Base-by-base conservation (phyloP, 2,888 invertebrate genomes). In the Carterocephalus palaemon region DNA sequence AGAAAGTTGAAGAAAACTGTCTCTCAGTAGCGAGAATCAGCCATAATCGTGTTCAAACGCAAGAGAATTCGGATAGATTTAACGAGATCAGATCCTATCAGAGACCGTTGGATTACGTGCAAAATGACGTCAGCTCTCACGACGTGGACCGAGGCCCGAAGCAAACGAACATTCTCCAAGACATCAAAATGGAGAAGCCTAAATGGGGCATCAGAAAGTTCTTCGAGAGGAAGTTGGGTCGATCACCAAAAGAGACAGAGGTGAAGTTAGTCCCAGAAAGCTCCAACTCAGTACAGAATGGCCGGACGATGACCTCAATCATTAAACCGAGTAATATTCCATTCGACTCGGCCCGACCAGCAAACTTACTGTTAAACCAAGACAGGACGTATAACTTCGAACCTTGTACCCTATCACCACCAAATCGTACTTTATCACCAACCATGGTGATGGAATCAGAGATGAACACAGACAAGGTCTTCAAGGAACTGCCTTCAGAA, bases 71-170 rank as follows among this genome's bases (percentile, higher is more conserved):
- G 0, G 71, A 71, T 10, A 49, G 71, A 3, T 17, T 79, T 0
- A 70, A 75, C 42, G 84, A 84, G 52, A 73, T 81, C 1, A 55
- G 84, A 7, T 79, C 84, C 0, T 83, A 81, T 43, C 85, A 77
- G 36, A 60, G 83, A 46, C 84, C 84, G 0, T 31, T 86, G 3
- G 92, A 93, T 0, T 93, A 92, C 59, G 88, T 94, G 0, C 93
- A 91, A 56, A 94, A 94, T 62, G 92, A 92, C 38, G 93, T 93
- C 13, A 90, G 88, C 43, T 59, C 70, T 9, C 57, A 74, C 24
- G 72, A 77, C 6, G 56, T 64, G 0, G 74, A 76, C 26, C 58
- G 78, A 52, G 70, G 72, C 47, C 80, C 75, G 33, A 76, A 89
- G 70, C 67, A 86, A 58, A 78, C 88, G 1, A 73, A 89, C 60